Conservation (phyloP, 2,113 vertebrate genomes). For the Rhodinocichla rosea region DNA sequence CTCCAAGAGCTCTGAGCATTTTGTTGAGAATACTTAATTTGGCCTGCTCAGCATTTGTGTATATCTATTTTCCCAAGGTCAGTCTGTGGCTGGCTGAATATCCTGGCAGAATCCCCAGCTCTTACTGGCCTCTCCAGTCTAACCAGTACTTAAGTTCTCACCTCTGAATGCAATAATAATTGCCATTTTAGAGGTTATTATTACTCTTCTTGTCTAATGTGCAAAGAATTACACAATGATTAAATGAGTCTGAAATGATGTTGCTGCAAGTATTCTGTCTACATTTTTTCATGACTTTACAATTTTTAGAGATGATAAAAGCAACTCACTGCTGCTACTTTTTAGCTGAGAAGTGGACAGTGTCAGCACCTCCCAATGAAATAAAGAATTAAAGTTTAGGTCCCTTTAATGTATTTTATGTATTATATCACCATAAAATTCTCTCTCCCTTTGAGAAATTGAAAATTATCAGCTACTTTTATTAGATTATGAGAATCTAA, state of each 20-base stretch:
- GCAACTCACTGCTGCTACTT: neutral
- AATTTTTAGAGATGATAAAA: neutral
- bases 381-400: neutral
- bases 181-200: neutral
- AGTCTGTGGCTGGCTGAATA: neutral
- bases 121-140: neutral
- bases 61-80: neutral
- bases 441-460: neutral
- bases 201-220: neutral
- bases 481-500: neutral
- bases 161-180: neutral
- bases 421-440: neutral
- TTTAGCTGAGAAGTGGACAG: neutral
- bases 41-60: neutral
- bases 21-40: neutral
- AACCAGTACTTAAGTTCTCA: neutral
- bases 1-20: neutral
- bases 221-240: neutral
- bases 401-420: neutral
- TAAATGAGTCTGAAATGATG: neutral
- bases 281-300: neutral
- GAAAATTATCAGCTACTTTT: neutral
- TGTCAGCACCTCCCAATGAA: neutral
- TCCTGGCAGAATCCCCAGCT: neutral
- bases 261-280: neutral